phyloP scores from a whole-genome alignment of 2,888 invertebrate genomes.

The Gibbula magus region DNA sequence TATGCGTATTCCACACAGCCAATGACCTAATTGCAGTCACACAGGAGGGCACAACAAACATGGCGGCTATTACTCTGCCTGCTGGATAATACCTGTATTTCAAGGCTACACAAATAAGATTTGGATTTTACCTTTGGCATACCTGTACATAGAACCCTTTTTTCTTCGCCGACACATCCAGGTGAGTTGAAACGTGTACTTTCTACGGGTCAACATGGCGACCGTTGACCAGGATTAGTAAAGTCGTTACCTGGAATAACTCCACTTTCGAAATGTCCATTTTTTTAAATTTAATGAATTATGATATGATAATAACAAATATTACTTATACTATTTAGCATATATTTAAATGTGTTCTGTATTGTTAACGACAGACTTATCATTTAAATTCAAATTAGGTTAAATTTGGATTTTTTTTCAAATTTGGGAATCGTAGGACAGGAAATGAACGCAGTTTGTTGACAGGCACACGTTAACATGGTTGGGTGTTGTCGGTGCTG shows the following conservation, averaged over 20 bases:
- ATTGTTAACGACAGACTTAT: no score
- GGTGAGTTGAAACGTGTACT: not conserved
- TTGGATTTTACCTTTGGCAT: not conserved
- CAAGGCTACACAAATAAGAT: not conserved
- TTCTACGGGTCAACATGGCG: not conserved
- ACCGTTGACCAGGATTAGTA: not conserved
- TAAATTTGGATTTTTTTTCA: no score
- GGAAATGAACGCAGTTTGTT: no score
- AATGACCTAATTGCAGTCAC: not conserved
- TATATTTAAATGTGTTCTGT: not conserved
- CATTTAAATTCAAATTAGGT: no score
- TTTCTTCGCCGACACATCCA: not conserved
- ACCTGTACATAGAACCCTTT: not conserved
- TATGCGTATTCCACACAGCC: not conserved
- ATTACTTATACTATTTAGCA: not conserved
- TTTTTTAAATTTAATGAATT: no score
- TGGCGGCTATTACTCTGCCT: not conserved
- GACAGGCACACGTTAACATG: no score
- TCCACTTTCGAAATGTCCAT: no score
- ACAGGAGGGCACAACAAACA: not conserved
- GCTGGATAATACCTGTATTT: not conserved
- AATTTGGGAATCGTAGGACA: no score
- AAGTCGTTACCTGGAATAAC: no score
- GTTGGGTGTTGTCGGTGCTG: no score
- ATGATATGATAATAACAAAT: not conserved